Evolutionary conservation across 2,888 invertebrate genomes (phyloP), one percentile per base, ranked within the genome.

Genomic region (Himalopsyche kuldschensis): DNA sequence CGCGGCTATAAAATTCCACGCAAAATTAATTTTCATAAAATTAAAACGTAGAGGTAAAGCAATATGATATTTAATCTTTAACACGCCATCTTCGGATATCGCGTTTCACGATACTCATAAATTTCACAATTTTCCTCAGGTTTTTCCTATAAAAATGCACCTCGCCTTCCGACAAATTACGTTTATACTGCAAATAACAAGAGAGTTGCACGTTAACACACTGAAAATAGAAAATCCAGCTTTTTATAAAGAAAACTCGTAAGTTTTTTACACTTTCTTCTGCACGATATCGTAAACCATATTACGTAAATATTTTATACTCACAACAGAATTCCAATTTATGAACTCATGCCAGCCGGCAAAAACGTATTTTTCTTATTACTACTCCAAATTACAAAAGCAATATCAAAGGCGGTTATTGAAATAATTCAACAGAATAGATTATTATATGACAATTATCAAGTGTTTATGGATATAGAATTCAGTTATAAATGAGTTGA

Each of bases 61-160:
- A 69, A 27, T 69, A 69, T 69, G 69, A 24, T 69, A 69, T 69
- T 69, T 69, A 69, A 69, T 69, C 69, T 69, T 27, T 27, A 69
- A 69, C 69, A 69, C 69, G 69, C 69, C 69, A 69, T 69, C 69
- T 69, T 69, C 69, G 69, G 69, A 69, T 69, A 69, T 69, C 69
- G 69, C 69, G 69, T 69, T 69, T 69, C 69, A 27, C 69, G 69
- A 69, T 69, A 69, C 27, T 69, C 24, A 69, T 69, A 69, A 69
- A 69, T 69, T 69, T 69, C 30, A 69, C 69, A 69, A 69, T 69
- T 69, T 63, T 69, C 69, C 30, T 69, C 69, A 69, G 69, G 69
- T 69, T 69, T 69, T 69, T 69, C 69, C 69, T 69, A 69, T 69
- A 69, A 69, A 69, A 69, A 69, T 69, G 69, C 69, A 69, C 69